A percentile compares a stretch with the other conserved stretches of the same genome.
These are phyloP conservation scores for Typhlichthys subterraneus DNA, from an alignment of 2,797 vertebrate genomes.

Conservation along the genomic window DNA sequence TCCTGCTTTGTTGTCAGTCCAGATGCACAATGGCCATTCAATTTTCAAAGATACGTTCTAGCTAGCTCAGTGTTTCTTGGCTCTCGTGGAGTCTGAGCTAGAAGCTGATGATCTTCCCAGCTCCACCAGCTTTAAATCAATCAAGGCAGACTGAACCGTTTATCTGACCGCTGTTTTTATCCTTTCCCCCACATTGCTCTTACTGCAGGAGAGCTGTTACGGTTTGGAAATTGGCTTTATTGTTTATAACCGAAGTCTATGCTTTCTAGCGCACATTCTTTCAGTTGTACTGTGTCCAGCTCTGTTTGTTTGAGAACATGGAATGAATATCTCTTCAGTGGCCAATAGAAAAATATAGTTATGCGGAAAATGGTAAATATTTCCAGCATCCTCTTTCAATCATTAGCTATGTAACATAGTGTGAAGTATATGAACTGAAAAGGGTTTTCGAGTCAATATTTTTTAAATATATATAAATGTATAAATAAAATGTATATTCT, in stretches of 20 bases:
- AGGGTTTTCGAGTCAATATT: too few relatives aligned
- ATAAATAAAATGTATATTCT: too few relatives aligned
- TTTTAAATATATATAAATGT: too few relatives aligned
- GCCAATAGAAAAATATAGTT: conserved; percentile 27
- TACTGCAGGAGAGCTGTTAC: conserved; percentile 41
- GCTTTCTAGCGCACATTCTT: conserved; percentile 9
- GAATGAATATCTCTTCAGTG: conserved; percentile 27
- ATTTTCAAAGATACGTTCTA: too few relatives aligned
- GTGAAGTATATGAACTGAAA: too few relatives aligned
- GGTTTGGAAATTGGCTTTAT: conserved; percentile 52
- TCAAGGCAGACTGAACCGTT: conserved; percentile 56
- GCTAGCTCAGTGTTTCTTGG: conserved; percentile 48
- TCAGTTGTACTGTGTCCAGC: conserved; percentile 26
- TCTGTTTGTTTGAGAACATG: conserved; percentile 49
- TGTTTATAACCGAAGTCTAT: conserved; percentile 39
- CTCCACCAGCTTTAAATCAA: conserved; percentile 70
- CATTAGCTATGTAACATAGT: conserved; percentile 12
- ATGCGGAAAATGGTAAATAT: conserved; percentile 7
- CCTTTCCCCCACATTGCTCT: conserved; percentile 46
- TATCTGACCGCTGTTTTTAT: conserved; percentile 59
- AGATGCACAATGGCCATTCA: too few relatives aligned
- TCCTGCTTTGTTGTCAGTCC: too few relatives aligned
- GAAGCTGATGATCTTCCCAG: conserved; percentile 57
- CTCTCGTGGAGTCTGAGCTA: conserved; percentile 50
- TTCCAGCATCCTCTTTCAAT: conserved; percentile 10